Conservation (phyloP, 2,888 invertebrate genomes). For the Tenthredo amoena region DNA sequence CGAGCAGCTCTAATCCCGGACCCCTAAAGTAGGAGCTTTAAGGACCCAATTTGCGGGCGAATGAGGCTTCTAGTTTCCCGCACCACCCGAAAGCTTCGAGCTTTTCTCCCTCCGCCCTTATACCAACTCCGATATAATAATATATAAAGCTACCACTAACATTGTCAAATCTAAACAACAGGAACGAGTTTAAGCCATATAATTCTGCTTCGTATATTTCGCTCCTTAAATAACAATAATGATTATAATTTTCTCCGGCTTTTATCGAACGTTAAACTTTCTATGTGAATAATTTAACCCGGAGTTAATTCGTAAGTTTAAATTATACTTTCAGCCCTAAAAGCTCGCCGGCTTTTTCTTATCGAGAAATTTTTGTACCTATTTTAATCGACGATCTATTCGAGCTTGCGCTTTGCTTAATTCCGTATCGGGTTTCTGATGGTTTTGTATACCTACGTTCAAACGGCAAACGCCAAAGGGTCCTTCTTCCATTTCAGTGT, state of each 20-base stretch:
- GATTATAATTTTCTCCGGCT: not conserved
- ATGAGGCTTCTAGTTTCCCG: not conserved
- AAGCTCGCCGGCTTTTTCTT: not conserved
- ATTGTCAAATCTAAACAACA: slow-evolving; percentile 5
- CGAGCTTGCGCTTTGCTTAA: not conserved
- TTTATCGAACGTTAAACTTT: not conserved
- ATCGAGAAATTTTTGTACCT: not conserved
- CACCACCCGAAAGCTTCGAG: not conserved
- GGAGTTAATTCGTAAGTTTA: not conserved
- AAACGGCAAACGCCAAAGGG: not conserved
- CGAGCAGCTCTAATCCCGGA: slow-evolving; percentile 12
- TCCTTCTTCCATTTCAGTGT: slow-evolving; percentile 10
- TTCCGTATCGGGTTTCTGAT: not conserved
- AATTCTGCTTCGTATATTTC: not conserved
- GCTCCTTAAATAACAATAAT: not conserved
- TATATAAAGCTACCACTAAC: not conserved
- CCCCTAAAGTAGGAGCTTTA: slow-evolving; percentile 32
- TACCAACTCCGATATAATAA: slow-evolving; percentile 2
- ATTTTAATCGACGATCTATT: not conserved
- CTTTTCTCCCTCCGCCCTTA: not conserved
- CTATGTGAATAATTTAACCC: not conserved
- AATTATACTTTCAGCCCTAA: not conserved
- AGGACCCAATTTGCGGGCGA: slow-evolving; percentile 36
- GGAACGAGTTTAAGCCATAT: not conserved
- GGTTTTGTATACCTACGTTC: not conserved